Conservation (phyloP, 2,797 vertebrate species). For the Zonotrichia albicollis region DNA sequence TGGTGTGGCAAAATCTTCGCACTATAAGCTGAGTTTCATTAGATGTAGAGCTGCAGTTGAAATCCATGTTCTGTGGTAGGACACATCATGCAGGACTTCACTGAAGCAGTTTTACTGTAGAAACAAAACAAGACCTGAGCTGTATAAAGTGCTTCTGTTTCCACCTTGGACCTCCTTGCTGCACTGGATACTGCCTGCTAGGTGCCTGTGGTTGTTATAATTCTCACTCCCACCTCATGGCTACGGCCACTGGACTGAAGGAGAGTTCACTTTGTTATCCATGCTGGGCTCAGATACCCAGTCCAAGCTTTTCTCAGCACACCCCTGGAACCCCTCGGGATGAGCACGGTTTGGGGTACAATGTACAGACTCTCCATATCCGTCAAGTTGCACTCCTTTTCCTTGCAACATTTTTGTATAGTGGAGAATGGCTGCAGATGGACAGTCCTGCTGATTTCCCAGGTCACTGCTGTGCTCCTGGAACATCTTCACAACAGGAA, state of each 20-base stretch:
- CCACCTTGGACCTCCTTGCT: not conserved
- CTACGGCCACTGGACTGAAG: not conserved
- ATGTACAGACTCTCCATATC: not conserved
- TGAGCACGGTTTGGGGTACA: rapidly evolving
- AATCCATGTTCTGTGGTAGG: not conserved
- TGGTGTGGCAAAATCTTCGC: not conserved
- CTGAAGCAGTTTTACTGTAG: not conserved
- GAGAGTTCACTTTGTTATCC: not conserved
- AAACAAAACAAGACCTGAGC: not conserved
- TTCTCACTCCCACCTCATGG: rapidly evolving
- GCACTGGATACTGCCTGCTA: not conserved
- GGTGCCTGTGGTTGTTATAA: not conserved
- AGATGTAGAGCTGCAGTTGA: not conserved
- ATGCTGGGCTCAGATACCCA: not conserved
- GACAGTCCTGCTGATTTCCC: not conserved
- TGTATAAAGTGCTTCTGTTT: not conserved
- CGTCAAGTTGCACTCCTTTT: not conserved
- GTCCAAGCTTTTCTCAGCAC: not conserved
- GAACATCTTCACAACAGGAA: not conserved
- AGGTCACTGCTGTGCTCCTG: not conserved
- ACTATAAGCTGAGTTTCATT: not conserved
- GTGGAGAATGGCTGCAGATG: not conserved
- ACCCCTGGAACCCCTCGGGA: rapidly evolving
- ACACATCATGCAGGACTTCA: not conserved
- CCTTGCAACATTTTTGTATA: not conserved